Evolutionary conservation across 1,140 invertebrate species (phyloP), one percentile per base, ranked within the genome.

Genomic region (Ostrea denselamellosa): DNA sequence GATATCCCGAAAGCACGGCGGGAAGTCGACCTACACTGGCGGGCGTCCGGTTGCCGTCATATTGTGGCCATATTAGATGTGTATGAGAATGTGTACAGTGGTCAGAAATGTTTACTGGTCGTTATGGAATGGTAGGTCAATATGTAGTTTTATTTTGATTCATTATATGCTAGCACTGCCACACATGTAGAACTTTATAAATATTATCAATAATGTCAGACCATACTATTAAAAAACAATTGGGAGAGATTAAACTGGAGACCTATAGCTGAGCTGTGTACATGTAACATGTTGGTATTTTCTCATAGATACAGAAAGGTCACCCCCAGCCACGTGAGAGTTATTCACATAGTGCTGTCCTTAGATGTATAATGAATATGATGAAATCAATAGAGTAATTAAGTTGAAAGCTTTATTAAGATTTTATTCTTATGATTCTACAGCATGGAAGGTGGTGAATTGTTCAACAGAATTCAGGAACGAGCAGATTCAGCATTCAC

Each of bases 391-490:
- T 44, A 52, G 81, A 34, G 14, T 53, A 65, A 65, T 81, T 56
- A 0, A 7, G 14, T 19, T 62, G 56, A 62, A n/a, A 3, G 0
- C 71, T 77, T 14, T 22, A 28, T 22, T 25, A 28, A 8, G 4
- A 8, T 77, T 81, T 81, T 34, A 62, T 85, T 86, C 2, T 17
- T 28, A 17, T 85, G 9, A 85, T 91, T 96, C 96, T 28, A 86
- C 90, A 98, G 97, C 94, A 99, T 99, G 98, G 98, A 98, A 94
- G 98, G 98, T 68, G 98, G 98, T 4, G 98, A 99, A 94, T 95
- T 99, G 53, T 99, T 99, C 95, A 98, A 98, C 93, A 96, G 98
- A 93, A 99, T 99, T 94, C 98, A 99, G 96, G 97, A 99, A 86
- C 96, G 97, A 93, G 97, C 97, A 88, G 98, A 99, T 92, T 97